phyloP scores from a whole-genome alignment of 2,113 vertebrate genomes.

The Lepidiolamprologus cunningtoni region DNA sequence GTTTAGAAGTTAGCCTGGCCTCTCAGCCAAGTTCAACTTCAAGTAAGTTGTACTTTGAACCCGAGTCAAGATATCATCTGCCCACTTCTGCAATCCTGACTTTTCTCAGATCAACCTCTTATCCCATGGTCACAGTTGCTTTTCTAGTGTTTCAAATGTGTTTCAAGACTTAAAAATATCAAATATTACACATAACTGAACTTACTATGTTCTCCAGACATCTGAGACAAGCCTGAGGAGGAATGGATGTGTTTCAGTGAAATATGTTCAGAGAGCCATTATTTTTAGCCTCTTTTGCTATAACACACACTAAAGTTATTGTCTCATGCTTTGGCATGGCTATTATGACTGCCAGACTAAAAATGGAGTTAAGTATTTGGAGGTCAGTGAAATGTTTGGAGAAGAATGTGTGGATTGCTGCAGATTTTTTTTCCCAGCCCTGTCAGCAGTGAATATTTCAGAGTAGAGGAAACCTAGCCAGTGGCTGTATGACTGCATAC shows the following conservation, averaged over 20 bases:
- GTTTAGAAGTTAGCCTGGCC: constrained; percentile 24
- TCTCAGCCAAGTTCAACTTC: not conserved
- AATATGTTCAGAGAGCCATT: not conserved
- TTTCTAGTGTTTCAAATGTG: not conserved
- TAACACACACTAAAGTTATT: constrained; percentile 18
- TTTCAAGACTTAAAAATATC: not conserved
- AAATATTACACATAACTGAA: not conserved
- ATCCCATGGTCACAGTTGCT: not conserved
- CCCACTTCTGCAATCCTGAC: not conserved
- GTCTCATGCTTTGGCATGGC: constrained; percentile 13
- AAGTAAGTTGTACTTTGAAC: constrained; percentile 33
- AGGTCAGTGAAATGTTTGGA: constrained; percentile 33
- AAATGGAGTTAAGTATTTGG: constrained; percentile 22
- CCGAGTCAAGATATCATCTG: not conserved
- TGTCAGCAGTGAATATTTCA: not conserved
- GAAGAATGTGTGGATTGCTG: constrained; percentile 34
- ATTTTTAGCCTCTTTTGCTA: constrained; percentile 23
- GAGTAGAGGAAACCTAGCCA: not conserved
- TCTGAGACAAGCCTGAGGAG: not conserved
- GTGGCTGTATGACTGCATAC: not conserved
- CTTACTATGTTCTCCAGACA: not conserved
- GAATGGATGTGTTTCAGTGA: not conserved
- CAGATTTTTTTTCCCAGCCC: constrained; percentile 24
- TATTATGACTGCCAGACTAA: constrained; percentile 30
- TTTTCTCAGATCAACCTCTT: not conserved